Evolutionary conservation across 1,140 invertebrate genomes (phyloP).

Genomic region (Drosophila athabasca): DNA sequence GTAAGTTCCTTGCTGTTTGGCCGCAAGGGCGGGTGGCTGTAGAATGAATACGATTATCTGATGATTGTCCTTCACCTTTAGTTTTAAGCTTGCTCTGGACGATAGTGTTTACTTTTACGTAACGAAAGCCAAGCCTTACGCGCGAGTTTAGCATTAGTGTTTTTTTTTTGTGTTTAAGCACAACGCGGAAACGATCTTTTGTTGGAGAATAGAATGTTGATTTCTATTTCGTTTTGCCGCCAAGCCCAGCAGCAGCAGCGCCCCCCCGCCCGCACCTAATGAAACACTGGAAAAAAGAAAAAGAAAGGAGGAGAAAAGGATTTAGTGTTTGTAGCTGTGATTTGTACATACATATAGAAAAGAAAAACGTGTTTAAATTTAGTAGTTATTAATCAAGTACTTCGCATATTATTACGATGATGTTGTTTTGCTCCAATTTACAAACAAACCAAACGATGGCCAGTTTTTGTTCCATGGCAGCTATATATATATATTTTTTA

Average conservation of each 20-base stretch:
- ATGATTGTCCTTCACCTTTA: constrained; percentile 23
- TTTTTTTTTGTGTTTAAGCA: constrained; percentile 46
- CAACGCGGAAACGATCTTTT: constrained; percentile 25
- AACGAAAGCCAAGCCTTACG: constrained; percentile 20
- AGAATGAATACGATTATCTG: constrained; percentile 54
- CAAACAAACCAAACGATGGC: constrained; percentile 34
- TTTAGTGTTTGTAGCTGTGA: constrained; percentile 80
- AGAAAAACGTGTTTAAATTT: constrained; percentile 70
- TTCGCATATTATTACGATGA: constrained; percentile 56
- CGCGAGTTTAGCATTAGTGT: constrained; percentile 6
- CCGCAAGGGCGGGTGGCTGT: constrained; percentile 91
- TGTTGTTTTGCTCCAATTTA: constrained; percentile 40
- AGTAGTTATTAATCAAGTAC: constrained; percentile 67
- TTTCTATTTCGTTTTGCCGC: constrained; percentile 23
- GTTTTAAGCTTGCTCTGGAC: constrained; percentile 33
- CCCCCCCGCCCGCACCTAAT: constrained; percentile 50
- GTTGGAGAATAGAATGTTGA: constrained; percentile 21
- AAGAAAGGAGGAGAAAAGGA: neutral
- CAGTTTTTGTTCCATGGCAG: constrained; percentile 62
- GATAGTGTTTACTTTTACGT: constrained; percentile 29
- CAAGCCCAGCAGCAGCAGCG: constrained; percentile 1
- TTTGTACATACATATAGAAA: constrained; percentile 75
- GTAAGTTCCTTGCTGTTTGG: constrained; percentile 92
- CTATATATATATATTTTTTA: constrained; percentile 31
- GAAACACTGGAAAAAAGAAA: constrained; percentile 57